These are phyloP conservation scores for Progne subis DNA, from an alignment of 2,113 vertebrate genomes.

Conservation along the genomic window DNA sequence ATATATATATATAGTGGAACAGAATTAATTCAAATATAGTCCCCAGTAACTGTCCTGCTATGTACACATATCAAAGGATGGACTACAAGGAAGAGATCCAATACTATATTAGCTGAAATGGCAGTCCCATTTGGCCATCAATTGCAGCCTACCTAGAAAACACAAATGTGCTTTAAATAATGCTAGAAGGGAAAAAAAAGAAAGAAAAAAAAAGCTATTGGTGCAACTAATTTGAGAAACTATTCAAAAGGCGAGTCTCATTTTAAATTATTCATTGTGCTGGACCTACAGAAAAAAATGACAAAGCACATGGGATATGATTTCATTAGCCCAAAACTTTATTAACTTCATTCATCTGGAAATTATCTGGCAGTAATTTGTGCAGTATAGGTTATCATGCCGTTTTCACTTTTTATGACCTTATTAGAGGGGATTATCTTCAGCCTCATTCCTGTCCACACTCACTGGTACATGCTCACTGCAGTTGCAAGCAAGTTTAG, in stretches of 20 bases:
- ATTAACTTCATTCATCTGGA: slow-evolving; percentile 1
- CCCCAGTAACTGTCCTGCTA: background rate
- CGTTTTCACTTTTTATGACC: background rate
- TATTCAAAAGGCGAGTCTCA: background rate
- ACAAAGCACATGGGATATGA: slow-evolving; percentile 7
- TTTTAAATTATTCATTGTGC: slow-evolving; percentile 29
- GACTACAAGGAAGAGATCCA: background rate
- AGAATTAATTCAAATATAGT: background rate
- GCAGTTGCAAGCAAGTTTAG: background rate
- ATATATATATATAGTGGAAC: background rate
- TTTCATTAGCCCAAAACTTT: slow-evolving; percentile 49
- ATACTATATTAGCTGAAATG: background rate
- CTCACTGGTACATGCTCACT: background rate
- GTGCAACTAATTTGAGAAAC: background rate
- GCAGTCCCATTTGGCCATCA: background rate
- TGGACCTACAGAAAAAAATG: slow-evolving; percentile 4
- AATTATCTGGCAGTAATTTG: background rate
- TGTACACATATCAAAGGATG: background rate
- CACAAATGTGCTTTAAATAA: background rate
- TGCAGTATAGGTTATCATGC: background rate
- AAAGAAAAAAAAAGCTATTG: background rate
- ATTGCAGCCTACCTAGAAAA: background rate
- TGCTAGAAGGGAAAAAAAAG: background rate
- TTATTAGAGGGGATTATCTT: background rate
- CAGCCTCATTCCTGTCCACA: background rate